Evolutionary conservation across 2,797 vertebrate genomes (phyloP).

Genomic region (Pterois miles): DNA sequence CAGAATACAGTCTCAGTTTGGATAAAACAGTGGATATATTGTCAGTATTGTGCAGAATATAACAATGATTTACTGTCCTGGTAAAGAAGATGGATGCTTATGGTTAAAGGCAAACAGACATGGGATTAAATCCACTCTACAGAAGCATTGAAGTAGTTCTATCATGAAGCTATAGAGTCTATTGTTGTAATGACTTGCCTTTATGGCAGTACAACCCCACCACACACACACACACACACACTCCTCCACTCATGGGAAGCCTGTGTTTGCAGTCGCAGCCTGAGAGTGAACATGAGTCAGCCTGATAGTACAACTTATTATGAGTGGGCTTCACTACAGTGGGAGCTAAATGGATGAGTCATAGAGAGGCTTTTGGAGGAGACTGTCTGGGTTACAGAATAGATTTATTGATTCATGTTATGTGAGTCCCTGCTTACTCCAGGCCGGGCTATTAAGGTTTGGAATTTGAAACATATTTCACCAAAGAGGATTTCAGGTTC

Average conservation of each 20-base stretch:
- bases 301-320: conserved; percentile 49
- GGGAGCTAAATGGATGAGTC: conserved; percentile 41
- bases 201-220: background rate
- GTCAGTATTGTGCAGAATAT: background rate
- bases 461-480: conserved; percentile 10
- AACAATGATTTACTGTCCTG: background rate
- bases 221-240: conserved; percentile 6
- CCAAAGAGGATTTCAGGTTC: conserved; percentile 7
- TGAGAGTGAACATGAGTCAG: conserved; percentile 54
- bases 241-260: conserved; percentile 18
- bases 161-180: conserved; percentile 12
- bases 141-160: background rate
- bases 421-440: conserved; percentile 4
- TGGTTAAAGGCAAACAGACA: background rate
- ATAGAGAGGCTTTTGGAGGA: conserved; percentile 15
- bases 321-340: conserved; percentile 54
- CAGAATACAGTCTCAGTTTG: no score
- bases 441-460: background rate
- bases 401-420: conserved; percentile 52
- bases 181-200: conserved; percentile 7
- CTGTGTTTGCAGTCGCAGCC: conserved; percentile 26
- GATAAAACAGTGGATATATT: no score
- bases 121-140: conserved; percentile 12
- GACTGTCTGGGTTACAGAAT: conserved; percentile 45
- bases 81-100: background rate